A percentile compares a stretch with the other conserved stretches of the same genome.
Evolutionary conservation across 2,113 vertebrate genomes (phyloP).

Genomic region (Camarhynchus parvulus): DNA sequence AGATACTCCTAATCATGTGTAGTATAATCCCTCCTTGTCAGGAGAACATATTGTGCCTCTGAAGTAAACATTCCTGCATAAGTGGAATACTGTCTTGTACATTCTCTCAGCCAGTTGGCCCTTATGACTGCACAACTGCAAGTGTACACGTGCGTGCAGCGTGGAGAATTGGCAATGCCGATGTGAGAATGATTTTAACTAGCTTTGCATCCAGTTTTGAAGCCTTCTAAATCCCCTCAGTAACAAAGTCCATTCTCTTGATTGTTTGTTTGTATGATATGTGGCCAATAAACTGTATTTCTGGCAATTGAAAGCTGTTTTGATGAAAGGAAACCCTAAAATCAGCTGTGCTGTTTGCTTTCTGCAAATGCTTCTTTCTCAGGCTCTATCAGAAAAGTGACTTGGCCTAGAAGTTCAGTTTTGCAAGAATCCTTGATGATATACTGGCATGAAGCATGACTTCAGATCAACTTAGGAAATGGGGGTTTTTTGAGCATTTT

Average conservation of each 20-base stretch:
- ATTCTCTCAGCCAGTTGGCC: background rate
- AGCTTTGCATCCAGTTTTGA: slow-evolving; percentile 10
- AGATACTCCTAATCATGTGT: background rate
- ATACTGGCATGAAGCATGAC: background rate
- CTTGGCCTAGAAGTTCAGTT: background rate
- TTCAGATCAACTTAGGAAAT: background rate
- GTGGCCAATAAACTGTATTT: slow-evolving; percentile 23
- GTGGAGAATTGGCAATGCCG: background rate
- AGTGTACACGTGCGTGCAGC: background rate
- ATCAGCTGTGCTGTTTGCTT: background rate
- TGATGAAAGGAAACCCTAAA: background rate
- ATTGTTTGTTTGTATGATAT: background rate
- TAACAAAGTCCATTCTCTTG: slow-evolving; percentile 25
- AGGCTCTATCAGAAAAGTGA: background rate
- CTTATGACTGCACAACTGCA: background rate
- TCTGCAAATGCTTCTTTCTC: background rate
- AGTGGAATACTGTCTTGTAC: background rate
- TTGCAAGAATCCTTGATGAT: background rate
- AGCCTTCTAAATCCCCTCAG: slow-evolving; percentile 6
- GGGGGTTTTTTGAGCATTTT: background rate
- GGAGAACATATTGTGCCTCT: background rate
- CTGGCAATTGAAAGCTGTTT: background rate
- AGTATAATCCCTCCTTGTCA: background rate
- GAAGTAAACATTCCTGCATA: background rate
- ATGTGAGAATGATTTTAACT: background rate